Evolutionary conservation across 2,888 invertebrate genomes (phyloP).

Genomic region (Beris chalybata): DNA sequence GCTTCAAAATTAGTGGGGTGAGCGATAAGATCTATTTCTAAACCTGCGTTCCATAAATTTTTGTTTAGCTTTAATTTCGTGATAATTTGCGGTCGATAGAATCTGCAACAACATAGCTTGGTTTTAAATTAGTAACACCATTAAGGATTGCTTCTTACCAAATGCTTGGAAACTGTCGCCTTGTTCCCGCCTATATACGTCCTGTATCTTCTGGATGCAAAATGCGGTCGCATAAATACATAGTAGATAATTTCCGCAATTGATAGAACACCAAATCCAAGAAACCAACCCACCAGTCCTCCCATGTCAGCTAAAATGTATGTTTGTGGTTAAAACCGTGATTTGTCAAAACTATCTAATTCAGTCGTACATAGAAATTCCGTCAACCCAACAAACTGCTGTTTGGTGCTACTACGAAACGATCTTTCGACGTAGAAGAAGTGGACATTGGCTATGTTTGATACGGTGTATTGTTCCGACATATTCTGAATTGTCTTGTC

Average conservation of each 20-base stretch:
- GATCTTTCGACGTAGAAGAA: slow-evolving; percentile 72
- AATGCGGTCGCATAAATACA: slow-evolving; percentile 64
- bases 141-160: no score
- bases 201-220: slow-evolving; percentile 46
- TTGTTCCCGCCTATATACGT: neutral
- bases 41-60: no score
- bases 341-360: neutral
- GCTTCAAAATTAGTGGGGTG: no score
- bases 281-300: slow-evolving; percentile 75
- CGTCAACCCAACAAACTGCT: slow-evolving; percentile 78
- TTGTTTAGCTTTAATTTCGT: no score
- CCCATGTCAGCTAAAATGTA: slow-evolving; percentile 72
- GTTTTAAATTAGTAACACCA: no score
- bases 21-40: no score
- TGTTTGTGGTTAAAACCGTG: slow-evolving; percentile 43
- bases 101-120: no score
- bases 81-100: no score
- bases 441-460: slow-evolving; percentile 73
- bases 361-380: slow-evolving; percentile 74
- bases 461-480: slow-evolving; percentile 43
- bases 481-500: slow-evolving; percentile 46
- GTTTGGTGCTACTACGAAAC: slow-evolving; percentile 73
- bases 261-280: slow-evolving; percentile 81
- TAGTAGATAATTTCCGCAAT: slow-evolving; percentile 74
- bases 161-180: neutral